A percentile compares a stretch with the other conserved stretches of the same genome.
phyloP scores from a whole-genome alignment of 2,797 vertebrate species.

The Sphenopsis melanotis region DNA sequence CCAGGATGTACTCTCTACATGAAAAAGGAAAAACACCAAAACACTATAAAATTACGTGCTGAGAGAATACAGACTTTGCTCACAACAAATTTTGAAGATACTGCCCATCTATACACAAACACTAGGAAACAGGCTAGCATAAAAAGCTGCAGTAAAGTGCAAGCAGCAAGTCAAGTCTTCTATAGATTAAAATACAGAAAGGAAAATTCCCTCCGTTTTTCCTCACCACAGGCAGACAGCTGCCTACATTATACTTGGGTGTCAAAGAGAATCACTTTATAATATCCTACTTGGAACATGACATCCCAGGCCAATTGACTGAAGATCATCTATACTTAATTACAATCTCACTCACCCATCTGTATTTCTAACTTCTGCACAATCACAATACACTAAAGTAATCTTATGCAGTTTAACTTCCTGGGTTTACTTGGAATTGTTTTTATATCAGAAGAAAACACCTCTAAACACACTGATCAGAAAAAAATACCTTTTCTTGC shows the following conservation, averaged over 20 bases:
- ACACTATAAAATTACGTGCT: not conserved
- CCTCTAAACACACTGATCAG: not conserved
- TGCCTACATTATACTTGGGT: not conserved
- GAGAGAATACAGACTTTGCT: not conserved
- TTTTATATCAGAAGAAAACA: not conserved
- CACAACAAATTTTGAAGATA: not conserved
- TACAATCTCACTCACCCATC: not conserved
- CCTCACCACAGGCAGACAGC: not conserved
- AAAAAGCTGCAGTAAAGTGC: not conserved
- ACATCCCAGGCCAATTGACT: not conserved
- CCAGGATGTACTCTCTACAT: conserved; percentile 90
- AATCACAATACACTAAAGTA: not conserved
- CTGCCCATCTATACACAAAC: not conserved
- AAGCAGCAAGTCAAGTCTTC: not conserved
- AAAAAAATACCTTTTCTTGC: not conserved
- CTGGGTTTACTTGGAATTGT: not conserved
- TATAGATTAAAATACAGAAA: not conserved
- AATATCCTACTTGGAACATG: not conserved
- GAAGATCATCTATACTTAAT: not conserved
- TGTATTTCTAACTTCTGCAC: not conserved
- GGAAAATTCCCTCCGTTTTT: not conserved
- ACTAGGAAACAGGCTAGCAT: not conserved
- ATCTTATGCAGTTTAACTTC: not conserved
- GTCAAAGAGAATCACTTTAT: not conserved
- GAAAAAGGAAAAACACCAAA: not conserved